Conservation (phyloP, 2,113 vertebrate genomes). For the Polyodon spathula region DNA sequence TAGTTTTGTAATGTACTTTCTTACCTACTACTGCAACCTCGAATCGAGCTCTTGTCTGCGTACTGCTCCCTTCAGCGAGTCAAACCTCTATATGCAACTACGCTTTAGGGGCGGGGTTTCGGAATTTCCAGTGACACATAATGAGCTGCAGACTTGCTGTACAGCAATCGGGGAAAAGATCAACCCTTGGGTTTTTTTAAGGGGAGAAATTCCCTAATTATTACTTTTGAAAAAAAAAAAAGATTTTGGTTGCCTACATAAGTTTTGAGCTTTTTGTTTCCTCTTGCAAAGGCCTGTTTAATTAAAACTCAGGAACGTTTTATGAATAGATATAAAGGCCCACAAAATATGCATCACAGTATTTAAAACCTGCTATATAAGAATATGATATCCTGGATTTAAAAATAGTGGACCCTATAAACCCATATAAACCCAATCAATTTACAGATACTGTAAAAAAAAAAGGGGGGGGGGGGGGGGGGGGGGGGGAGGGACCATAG, state of each 20-base stretch:
- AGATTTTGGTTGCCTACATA: too few species aligned
- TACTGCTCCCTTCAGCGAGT: not conserved
- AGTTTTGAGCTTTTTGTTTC: too few species aligned
- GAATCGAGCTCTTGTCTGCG: not conserved
- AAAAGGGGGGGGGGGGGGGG: too few species aligned
- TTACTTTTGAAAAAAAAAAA: conserved; percentile 38
- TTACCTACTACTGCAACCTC: not conserved
- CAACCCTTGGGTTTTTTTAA: not conserved
- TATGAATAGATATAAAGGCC: too few species aligned
- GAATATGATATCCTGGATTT: too few species aligned
- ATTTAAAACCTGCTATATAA: conserved; percentile 26
- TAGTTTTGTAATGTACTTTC: conserved; percentile 23
- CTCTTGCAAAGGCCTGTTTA: conserved; percentile 32
- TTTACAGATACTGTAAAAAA: too few species aligned
- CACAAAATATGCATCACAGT: too few species aligned
- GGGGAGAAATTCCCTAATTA: not conserved
- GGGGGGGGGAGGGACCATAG: too few species aligned
- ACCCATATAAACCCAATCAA: too few species aligned
- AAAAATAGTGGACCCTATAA: conserved; percentile 42
- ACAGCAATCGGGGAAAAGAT: not conserved
- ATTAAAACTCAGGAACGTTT: too few species aligned
- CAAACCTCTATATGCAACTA: not conserved
- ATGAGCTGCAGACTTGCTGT: not conserved
- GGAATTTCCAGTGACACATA: not conserved
- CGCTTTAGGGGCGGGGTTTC: not conserved